A percentile compares a stretch with the other conserved stretches of the same genome.
Conservation (phyloP, 2,797 vertebrate genomes). For the Xenentodon cancila region DNA sequence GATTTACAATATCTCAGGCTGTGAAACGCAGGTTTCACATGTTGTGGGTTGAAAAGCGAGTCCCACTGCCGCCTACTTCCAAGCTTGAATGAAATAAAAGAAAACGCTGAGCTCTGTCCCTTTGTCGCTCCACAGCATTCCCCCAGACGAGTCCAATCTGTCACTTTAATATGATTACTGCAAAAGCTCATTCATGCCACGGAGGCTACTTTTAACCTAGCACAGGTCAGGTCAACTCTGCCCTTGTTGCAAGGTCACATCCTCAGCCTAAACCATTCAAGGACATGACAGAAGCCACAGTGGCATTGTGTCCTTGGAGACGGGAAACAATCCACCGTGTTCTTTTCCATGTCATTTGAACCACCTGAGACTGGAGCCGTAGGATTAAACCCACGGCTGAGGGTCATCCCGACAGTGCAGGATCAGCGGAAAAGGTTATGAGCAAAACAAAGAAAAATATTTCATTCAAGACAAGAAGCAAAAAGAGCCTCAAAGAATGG, state of each 20-base stretch:
- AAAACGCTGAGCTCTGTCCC: too few relatives aligned
- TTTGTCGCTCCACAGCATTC: slow-evolving; percentile 4
- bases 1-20: too few relatives aligned
- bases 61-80: too few relatives aligned
- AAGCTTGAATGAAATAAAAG: too few relatives aligned
- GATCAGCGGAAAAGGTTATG: slow-evolving; percentile 42
- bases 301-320: slow-evolving; percentile 36
- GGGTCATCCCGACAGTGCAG: slow-evolving; percentile 45
- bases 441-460: slow-evolving; percentile 38
- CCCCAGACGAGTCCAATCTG: slow-evolving; percentile 17
- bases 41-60: too few relatives aligned
- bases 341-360: slow-evolving; percentile 56
- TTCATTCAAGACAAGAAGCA: slow-evolving; percentile 19
- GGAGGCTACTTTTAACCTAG: slow-evolving; percentile 29
- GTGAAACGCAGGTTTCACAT: too few relatives aligned
- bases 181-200: slow-evolving; percentile 17
- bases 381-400: slow-evolving; percentile 29
- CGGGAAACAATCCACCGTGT: slow-evolving; percentile 29
- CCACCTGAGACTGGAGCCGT: slow-evolving; percentile 51
- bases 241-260: slow-evolving; percentile 45
- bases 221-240: slow-evolving; percentile 41
- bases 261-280: slow-evolving; percentile 15
- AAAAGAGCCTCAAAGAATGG: slow-evolving; percentile 8
- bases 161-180: slow-evolving; percentile 23
- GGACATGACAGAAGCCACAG: slow-evolving; percentile 31